Conservation (phyloP, 2,113 vertebrate genomes). For the Oryzias woworae region DNA sequence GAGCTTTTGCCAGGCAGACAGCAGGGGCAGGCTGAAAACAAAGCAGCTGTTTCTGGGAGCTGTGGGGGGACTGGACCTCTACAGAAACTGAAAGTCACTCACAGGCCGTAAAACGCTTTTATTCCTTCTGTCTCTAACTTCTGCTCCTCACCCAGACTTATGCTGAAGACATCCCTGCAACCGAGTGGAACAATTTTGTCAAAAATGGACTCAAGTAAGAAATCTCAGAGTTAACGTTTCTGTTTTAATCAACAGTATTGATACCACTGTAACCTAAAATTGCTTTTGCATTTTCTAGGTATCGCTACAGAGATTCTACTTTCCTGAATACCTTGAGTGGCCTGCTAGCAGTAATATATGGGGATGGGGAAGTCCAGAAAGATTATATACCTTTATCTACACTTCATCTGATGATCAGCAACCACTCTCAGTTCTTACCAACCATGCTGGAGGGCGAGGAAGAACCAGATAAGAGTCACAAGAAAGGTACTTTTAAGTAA, state of each 20-base stretch:
- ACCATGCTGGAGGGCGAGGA: constrained; percentile 78
- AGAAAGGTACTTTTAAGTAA: constrained; percentile 77
- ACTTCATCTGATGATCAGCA: constrained; percentile 89
- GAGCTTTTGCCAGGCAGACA: too few relatives aligned
- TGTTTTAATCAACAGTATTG: neutral
- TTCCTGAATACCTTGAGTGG: constrained; percentile 78
- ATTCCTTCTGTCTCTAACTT: neutral
- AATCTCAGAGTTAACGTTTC: neutral
- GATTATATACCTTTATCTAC: constrained; percentile 76
- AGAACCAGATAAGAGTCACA: constrained; percentile 30
- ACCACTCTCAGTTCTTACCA: constrained; percentile 92
- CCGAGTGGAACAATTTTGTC: constrained; percentile 87
- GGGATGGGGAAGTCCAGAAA: constrained; percentile 31
- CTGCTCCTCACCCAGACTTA: constrained; percentile 63
- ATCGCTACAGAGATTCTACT: constrained; percentile 81
- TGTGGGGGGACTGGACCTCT: too few relatives aligned
- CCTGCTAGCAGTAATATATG: constrained; percentile 78
- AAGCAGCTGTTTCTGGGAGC: too few relatives aligned
- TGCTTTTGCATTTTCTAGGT: constrained; percentile 65
- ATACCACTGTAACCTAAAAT: neutral
- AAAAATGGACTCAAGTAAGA: constrained; percentile 86
- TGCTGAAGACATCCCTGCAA: constrained; percentile 73
- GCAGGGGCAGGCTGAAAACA: too few relatives aligned
- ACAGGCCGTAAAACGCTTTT: neutral
- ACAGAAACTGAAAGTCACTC: too few relatives aligned